Base-by-base conservation (phyloP, 2,888 invertebrate species). In the Epistrophe grossulariae region DNA sequence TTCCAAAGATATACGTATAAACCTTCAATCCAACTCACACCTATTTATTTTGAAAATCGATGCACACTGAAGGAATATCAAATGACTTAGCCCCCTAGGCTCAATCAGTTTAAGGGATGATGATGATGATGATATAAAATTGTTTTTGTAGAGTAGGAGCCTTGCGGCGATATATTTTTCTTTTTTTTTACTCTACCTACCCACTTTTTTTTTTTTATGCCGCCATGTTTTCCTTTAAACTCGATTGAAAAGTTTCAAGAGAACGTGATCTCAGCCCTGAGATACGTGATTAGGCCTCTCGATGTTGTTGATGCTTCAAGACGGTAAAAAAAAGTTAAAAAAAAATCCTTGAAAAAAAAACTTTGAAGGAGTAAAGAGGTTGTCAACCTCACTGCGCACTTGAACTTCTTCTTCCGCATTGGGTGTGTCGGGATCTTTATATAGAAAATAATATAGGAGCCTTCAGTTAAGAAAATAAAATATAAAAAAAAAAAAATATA, bases 241-340 rank as follows among this genome's bases (percentile, higher is more conserved):
- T 88, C 89, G 88, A 89, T 89, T 88, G 87, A 76, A 89, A 89
- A 89, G 88, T 89, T 89, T 88, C 88, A 64, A 73, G 84, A 79
- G 89, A 88, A 90, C 90, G 90, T 90, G 90, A 89, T 89, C 89
- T 83, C 88, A 89, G 89, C 88, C 87, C 88, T 52, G 71, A 88
- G 88, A 88, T 88, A 89, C 89, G 89, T 89, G 89, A 89, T 90
- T 89, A 89, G 89, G 88, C 89, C 87, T 83, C 87, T 87, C 83
- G 79, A 83, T 71, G 74, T 79, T 87, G 74, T 74, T 70, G 78
- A 78, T 28, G 72, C 87, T 72, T 43, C 40, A 70, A 71, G 19
- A 57, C 62, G 45, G 66, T 15, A 70, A 13, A 28, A 28, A 48
- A 38, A 35, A 1, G 7, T 48, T 40, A 43, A 70, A 45, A 43